A percentile compares a stretch with the other conserved stretches of the same genome.
Evolutionary conservation across 2,888 invertebrate genomes (phyloP).

Genomic region (Muschampia staudingeri): DNA sequence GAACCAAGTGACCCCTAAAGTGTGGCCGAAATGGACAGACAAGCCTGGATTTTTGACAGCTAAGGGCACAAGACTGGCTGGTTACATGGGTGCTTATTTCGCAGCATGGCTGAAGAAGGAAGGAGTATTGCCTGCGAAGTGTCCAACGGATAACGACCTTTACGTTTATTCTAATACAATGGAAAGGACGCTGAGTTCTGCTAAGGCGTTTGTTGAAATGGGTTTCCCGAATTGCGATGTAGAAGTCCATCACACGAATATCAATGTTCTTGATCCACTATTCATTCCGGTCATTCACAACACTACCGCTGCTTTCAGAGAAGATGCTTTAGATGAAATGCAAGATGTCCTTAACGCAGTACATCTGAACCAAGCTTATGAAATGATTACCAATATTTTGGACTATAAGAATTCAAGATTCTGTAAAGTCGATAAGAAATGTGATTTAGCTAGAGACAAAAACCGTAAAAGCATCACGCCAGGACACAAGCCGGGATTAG

Average conservation of each 20-base stretch:
- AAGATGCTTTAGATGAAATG: conserved; percentile 78
- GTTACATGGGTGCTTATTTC: conserved; percentile 80
- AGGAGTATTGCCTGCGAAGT: conserved; percentile 72
- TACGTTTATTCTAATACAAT: conserved; percentile 83
- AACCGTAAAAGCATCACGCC: conserved; percentile 74
- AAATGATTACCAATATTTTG: conserved; percentile 77
- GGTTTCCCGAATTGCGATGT: conserved; percentile 82
- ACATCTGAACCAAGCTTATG: conserved; percentile 76
- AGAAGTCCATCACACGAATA: conserved; percentile 75
- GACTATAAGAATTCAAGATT: conserved; percentile 79
- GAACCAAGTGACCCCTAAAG: conserved; percentile 70
- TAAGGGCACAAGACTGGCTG: conserved; percentile 80
- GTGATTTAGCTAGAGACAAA: conserved; percentile 76
- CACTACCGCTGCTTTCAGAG: conserved; percentile 73
- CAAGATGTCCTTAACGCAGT: conserved; percentile 71
- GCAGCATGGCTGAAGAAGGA: conserved; percentile 76
- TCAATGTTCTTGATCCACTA: conserved; percentile 74
- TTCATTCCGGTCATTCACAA: conserved; percentile 84
- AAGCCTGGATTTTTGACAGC: conserved; percentile 76
- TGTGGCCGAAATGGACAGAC: conserved; percentile 77
- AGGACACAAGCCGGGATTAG: conserved; percentile 78
- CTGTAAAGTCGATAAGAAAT: conserved; percentile 76
- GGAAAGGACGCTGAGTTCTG: conserved; percentile 82
- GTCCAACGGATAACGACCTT: conserved; percentile 78
- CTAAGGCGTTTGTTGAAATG: conserved; percentile 78